Evolutionary conservation across 2,113 vertebrate genomes (phyloP), one percentile per base, ranked within the genome.

Genomic region (Odocoileus hemionus): DNA sequence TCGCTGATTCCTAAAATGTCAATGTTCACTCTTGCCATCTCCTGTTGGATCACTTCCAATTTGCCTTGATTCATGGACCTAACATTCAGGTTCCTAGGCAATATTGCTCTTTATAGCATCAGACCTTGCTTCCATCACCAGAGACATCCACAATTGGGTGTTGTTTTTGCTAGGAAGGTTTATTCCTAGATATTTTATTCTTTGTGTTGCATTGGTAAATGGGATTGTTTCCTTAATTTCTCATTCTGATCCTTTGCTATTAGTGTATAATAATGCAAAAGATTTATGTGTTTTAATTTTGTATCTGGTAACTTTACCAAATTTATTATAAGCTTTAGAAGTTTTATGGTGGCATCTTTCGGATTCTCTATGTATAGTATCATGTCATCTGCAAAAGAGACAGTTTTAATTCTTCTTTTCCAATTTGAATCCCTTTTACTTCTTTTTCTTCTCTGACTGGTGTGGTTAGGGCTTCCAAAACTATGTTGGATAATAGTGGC

Each of bases 1-100:
- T 33, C 3, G 15, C 61, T 64, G 61, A 33, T 64, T 64, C 30
- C 61, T 64, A 64, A 64, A 17, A 64, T 64, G 30, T 64, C 7
- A 0, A 33, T 0, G 0, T 64, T 64, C 6, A 64, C 30, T 64
- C 61, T 64, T 64, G 61, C 61, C 15, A 8, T 64, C 61, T 17
- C 33, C 33, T n/a, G 16, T 17, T 64, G n/a, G 3, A 64, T 16
- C 1, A 17, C 33, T n/a, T 67, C 16, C 61, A n/a, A n/a, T 67
- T 67, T 67, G 16, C 61, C 61, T 64, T 67, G 61, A 67, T 67
- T n/a, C 33, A 67, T n/a, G 61, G 16, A n/a, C 61, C 30, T 67
- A n/a, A 19, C 1, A 67, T 67, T 67, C 16, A 67, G 61, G 61
- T 67, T 67, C 33, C 61, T 19, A n/a, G 9, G 33, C 61, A 67